Base-by-base conservation (phyloP, 2,888 invertebrate species). In the Andrena chrysosceles region DNA sequence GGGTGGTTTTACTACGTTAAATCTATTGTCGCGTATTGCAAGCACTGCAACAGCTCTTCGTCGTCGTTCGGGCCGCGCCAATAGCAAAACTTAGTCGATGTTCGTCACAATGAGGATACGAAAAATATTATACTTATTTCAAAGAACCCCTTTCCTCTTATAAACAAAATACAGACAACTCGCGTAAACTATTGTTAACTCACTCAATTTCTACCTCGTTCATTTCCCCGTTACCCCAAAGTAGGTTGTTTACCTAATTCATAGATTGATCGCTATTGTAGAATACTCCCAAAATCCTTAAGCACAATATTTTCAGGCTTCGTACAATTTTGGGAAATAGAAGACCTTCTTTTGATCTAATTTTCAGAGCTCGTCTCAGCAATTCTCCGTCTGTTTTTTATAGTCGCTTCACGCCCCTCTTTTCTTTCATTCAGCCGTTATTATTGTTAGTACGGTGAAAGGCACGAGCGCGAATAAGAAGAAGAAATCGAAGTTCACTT, bases 21-120 rank as follows among this genome's bases (percentile, higher is more conserved):
- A 81, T 85, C 75, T 85, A 88, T 89, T 89, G 89, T 89, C 71
- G 60, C 48, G 83, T 82, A 79, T 79, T 80, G 81, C 81, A 56
- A 77, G 60, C 69, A 52, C 10, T 54, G 66, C 60, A 64, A 71
- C 66, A 83, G 70, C 69, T 76, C 70, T 49, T 89, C 85, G 92
- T 90, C 84, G 85, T 84, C 78, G 59, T 16, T 72, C 0, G 59
- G 10, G 16, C 31, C 42, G 60, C 31, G 56, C 54, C 31, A 62
- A 23, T 23, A 20, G 56, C 33, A 63, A 48, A 68, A 72, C 31
- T 48, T 52, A n/a, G 16, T n/a, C 29, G 23, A 20, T 56, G 23
- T 56, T 56, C 56, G 56, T 56, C 2, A 4, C 56, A 23, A 56
- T 1, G 16, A 42, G 42, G 16, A 16, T 16, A 42, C 16, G 42